Percentiles rank a stretch among this genome's conserved stretches.
Conservation (phyloP, 1,140 invertebrate species). For the Odontomachus brunneus region DNA sequence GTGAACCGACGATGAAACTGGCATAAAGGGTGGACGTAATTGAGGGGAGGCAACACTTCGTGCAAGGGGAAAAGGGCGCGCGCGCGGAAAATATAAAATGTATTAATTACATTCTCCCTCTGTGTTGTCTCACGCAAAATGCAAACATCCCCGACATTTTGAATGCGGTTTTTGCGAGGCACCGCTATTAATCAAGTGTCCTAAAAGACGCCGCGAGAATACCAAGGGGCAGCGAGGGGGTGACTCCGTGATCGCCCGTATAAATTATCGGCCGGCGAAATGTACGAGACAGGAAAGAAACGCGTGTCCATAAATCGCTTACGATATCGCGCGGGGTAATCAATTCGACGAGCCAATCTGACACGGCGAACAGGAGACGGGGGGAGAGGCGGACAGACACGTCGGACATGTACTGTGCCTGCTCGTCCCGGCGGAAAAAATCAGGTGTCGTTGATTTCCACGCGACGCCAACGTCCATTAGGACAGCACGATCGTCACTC, state of each 20-base stretch:
- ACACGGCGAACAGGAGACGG: slow-evolving; percentile 19
- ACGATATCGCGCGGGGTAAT: slow-evolving; percentile 42
- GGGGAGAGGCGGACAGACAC: no score
- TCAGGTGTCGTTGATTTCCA: slow-evolving; percentile 13
- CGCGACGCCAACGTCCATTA: not conserved
- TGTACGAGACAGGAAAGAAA: slow-evolving; percentile 32
- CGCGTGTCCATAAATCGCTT: slow-evolving; percentile 43
- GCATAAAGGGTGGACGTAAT: slow-evolving; percentile 4
- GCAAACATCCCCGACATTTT: not conserved
- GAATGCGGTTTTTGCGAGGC: not conserved
- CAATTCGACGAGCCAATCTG: slow-evolving; percentile 43
- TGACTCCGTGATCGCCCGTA: not conserved
- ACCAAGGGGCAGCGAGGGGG: not conserved
- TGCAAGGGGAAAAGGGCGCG: not conserved
- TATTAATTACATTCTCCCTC: slow-evolving; percentile 29
- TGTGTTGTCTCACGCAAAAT: not conserved
- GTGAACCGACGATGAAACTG: not conserved
- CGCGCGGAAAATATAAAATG: not conserved
- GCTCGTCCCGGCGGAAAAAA: not conserved
- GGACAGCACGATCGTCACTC: not conserved
- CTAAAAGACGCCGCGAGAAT: not conserved
- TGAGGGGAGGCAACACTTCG: not conserved
- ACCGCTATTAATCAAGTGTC: slow-evolving; percentile 32
- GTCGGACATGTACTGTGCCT: not conserved
- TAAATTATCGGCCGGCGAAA: slow-evolving; percentile 29